These are phyloP conservation scores for Hippocampus guttulatus DNA, from an alignment of 2,113 vertebrate species.

Conservation along the genomic window DNA sequence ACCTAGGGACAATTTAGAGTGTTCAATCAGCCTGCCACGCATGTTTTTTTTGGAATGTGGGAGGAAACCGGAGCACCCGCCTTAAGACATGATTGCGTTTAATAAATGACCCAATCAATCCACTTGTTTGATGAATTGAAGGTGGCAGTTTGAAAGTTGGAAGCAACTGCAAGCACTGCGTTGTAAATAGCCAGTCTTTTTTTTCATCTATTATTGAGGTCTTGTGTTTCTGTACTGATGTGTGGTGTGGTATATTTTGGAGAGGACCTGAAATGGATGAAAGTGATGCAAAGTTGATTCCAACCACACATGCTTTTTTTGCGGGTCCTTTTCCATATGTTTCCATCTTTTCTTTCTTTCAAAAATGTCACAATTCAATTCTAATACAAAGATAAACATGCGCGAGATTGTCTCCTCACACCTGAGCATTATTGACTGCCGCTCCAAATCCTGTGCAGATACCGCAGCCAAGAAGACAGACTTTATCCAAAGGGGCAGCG, in stretches of 20 bases:
- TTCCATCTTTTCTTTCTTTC: neutral
- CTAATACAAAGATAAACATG: neutral
- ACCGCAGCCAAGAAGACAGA: slow-evolving; percentile 78
- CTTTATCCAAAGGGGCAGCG: slow-evolving; percentile 77
- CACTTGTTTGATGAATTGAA: no score
- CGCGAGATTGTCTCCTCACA: neutral
- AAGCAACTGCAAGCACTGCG: neutral
- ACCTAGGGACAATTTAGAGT: no score
- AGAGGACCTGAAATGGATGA: no score
- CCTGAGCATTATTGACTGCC: slow-evolving; percentile 80
- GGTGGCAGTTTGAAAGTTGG: neutral
- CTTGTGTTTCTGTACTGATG: neutral
- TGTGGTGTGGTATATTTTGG: no score
- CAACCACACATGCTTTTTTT: neutral
- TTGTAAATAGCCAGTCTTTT: neutral
- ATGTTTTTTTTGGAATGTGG: no score
- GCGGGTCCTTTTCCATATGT: neutral
- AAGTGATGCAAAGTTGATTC: no score
- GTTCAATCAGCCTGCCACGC: no score
- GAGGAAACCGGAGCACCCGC: no score
- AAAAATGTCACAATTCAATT: neutral
- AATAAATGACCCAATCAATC: neutral
- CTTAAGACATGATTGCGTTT: neutral
- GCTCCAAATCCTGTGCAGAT: slow-evolving; percentile 81
- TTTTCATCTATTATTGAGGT: neutral